Conservation (phyloP, 1,140 invertebrate genomes). For the Antheraea pernyi region DNA sequence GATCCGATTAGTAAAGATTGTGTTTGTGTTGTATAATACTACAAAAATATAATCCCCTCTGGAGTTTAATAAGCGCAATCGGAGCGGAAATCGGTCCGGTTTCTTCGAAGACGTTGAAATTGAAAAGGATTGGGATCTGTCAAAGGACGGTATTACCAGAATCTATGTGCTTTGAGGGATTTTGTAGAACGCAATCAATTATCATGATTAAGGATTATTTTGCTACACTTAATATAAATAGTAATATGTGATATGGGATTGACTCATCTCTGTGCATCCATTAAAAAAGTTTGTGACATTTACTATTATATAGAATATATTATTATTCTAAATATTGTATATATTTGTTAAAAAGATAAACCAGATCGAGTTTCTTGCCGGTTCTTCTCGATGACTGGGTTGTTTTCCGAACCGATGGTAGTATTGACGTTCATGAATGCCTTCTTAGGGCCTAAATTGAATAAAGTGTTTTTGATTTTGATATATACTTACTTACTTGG, state of each 20-base stretch:
- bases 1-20: constrained; percentile 76
- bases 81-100: constrained; percentile 35
- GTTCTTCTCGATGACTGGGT: no score
- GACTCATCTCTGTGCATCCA: no score
- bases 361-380: no score
- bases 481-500: neutral
- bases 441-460: no score
- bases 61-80: constrained; percentile 32
- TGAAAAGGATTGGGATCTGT: constrained; percentile 62
- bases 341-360: no score
- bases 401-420: no score
- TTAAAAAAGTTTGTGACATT: no score
- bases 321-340: no score
- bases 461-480: no score
- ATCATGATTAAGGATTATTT: constrained; percentile 58
- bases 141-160: constrained; percentile 54
- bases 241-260: neutral
- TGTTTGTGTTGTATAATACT: constrained; percentile 58
- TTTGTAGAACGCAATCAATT: constrained; percentile 60
- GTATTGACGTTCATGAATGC: no score
- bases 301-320: no score
- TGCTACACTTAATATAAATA: constrained; percentile 33
- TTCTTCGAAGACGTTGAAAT: constrained; percentile 47
- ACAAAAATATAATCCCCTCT: constrained; percentile 72
- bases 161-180: constrained; percentile 51